Percentiles rank a stretch among this genome's conserved stretches.
Evolutionary conservation across 2,113 vertebrate genomes (phyloP).

Genomic region (Trinectes maculatus): DNA sequence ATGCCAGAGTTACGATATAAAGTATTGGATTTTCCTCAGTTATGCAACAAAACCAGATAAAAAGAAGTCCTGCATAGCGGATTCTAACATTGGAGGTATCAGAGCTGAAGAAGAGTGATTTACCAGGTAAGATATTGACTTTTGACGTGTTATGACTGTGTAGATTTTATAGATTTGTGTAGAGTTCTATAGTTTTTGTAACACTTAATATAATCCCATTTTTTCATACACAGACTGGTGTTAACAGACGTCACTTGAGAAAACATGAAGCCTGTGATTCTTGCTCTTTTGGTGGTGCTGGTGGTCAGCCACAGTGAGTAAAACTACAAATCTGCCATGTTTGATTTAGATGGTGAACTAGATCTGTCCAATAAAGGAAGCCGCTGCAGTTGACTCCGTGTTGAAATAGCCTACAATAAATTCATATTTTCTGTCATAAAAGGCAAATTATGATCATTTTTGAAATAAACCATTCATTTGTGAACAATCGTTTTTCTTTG

Average conservation of each 20-base stretch:
- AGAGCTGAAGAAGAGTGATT: neutral
- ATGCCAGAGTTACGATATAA: neutral
- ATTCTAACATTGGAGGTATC: neutral
- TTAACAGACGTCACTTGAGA: neutral
- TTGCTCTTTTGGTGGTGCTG: conserved; percentile 21
- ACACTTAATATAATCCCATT: no score
- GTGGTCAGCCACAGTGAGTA: conserved; percentile 46
- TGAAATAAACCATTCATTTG: neutral
- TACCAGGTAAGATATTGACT: conserved; percentile 8
- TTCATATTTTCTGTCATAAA: neutral
- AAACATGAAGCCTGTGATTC: conserved; percentile 45
- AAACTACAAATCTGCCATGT: neutral
- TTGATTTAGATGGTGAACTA: neutral
- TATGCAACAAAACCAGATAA: neutral
- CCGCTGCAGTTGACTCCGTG: neutral
- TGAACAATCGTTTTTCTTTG: neutral
- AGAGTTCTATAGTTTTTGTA: no score
- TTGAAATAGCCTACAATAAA: neutral
- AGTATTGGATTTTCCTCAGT: neutral
- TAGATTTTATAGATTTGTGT: no score
- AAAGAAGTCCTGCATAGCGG: no score
- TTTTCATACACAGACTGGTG: neutral
- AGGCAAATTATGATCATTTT: neutral
- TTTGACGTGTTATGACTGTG: no score
- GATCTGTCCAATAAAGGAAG: neutral